Base-by-base conservation (phyloP, 2,888 invertebrate species). In the Diplazon laetatorius region DNA sequence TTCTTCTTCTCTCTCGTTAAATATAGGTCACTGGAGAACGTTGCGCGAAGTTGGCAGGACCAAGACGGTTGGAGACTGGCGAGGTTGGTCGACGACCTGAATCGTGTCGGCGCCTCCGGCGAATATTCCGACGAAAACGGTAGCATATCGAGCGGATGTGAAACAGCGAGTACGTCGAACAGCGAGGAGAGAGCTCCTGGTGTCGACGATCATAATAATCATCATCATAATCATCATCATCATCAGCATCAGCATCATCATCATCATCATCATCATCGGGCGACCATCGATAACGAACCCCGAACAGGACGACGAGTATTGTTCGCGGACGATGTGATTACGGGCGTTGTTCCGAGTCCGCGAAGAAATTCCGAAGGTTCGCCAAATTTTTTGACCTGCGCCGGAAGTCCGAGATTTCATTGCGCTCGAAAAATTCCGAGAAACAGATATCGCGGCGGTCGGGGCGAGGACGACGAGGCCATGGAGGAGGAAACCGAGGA, bases 61-160 rank as follows among this genome's bases (percentile, higher is more conserved):
- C 90, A 88, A 37, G 90, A 90, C 42, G 84, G 89, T 71, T 91
- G 88, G 89, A 86, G 89, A 76, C 82, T 89, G 71, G 90, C 88
- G 5, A 85, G 88, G 79, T 84, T 88, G 59, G 88, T 88, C 66
- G 90, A 89, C 77, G 87, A 86, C 14, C 81, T 90, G 48, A 89
- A 89, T 77, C 89, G 89, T 37, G 84, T 83, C 59, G 82, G 79
- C 68, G 85, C 82, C 75, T 85, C 84, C 73, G 82, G 83, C 77
- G 90, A 90, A 62, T 88, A 87, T 37, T 89, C 87, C 46, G 90
- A 91, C 57, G 90, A 90, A 70, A 91, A 90, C 72, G 90, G 88
- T 48, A 91, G 91, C 75, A 94, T 96, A 87, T 96, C 96, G 81
- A 96, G 95, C 86, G 96, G 96, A 83, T 96, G 96, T 90, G 96